These are phyloP conservation scores for Colossoma macropomum DNA, from an alignment of 2,113 vertebrate genomes.

Conservation along the genomic window DNA sequence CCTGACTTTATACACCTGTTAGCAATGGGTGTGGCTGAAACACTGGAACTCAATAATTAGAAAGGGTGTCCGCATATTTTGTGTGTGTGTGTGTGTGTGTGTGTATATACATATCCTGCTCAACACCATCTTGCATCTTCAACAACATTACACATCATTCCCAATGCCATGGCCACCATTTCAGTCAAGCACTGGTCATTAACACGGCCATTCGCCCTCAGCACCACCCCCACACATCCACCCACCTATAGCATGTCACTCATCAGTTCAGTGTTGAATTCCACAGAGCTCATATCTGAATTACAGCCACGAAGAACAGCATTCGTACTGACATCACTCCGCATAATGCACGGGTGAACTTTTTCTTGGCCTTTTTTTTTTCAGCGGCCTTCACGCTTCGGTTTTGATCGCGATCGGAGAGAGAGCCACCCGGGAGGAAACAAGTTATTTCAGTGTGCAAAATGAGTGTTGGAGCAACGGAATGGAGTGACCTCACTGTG, in stretches of 20 bases:
- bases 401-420: too few species aligned
- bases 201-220: neutral
- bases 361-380: neutral
- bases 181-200: too few species aligned
- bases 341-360: neutral
- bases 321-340: neutral
- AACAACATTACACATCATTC: neutral
- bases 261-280: neutral
- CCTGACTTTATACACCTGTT: too few species aligned
- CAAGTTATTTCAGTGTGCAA: conserved; percentile 27
- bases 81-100: too few species aligned
- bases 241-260: neutral
- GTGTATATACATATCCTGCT: neutral
- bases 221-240: neutral
- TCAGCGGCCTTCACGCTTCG: neutral
- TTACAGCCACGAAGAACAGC: neutral
- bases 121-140: neutral
- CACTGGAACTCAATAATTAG: too few species aligned
- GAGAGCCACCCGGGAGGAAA: neutral
- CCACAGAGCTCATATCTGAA: neutral
- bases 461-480: conserved; percentile 54
- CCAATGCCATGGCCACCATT: neutral
- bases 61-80: too few species aligned
- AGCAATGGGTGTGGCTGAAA: too few species aligned
- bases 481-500: conserved; percentile 40